Conservation (phyloP, 2,797 vertebrate genomes). For the Cebuella pygmaea region DNA sequence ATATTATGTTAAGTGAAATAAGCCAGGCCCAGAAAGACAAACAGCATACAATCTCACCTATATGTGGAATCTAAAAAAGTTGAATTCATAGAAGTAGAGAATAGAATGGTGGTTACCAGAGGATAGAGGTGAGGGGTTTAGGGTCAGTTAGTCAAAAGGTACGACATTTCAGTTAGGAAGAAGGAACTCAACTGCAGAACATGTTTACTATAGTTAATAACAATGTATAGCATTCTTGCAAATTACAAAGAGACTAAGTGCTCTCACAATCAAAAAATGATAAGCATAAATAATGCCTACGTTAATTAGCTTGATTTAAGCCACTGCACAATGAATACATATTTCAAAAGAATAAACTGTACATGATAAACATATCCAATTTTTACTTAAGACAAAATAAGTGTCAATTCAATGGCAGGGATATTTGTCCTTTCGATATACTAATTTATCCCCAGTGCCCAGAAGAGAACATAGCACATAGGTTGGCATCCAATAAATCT, state of each 20-base stretch:
- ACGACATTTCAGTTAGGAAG: not conserved
- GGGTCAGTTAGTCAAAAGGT: not conserved
- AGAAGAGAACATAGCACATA: not conserved
- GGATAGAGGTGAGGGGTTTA: not conserved
- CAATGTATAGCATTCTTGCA: not conserved
- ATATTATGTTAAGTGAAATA: not conserved
- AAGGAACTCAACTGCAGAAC: not conserved
- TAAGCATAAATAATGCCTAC: not conserved
- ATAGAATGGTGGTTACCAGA: not conserved
- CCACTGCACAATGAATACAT: not conserved
- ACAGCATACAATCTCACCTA: not conserved
- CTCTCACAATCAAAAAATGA: not conserved
- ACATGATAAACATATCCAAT: not conserved
- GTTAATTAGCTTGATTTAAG: not conserved
- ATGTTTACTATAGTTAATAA: not conserved
- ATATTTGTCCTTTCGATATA: slow-evolving; percentile 28
- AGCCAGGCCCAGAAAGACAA: not conserved
- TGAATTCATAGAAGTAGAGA: not conserved
- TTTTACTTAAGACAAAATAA: not conserved
- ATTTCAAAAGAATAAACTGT: not conserved
- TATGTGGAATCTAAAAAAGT: not conserved
- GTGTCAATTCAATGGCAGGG: not conserved
- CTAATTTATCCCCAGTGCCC: not conserved
- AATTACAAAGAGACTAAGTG: not conserved
- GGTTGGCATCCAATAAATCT: not conserved